Conservation (phyloP, 2,797 vertebrate genomes). For the Typhlichthys eigenmanni region DNA sequence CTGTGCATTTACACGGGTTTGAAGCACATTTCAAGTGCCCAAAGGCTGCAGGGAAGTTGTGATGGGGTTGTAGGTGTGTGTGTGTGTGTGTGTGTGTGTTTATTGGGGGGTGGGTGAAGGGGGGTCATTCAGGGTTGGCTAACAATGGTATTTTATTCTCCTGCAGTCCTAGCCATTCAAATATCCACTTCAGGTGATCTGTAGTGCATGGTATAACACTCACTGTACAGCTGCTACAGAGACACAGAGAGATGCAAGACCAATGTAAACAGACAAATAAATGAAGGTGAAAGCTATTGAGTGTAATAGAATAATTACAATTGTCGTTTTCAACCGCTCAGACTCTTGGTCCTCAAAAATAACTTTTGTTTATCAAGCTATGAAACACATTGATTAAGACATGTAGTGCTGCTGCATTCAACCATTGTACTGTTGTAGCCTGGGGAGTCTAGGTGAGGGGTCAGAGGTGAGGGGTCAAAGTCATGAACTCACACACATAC, state of each 20-base stretch:
- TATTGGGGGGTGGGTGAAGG: neutral
- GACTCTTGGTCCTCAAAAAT: too few relatives aligned
- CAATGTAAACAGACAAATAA: neutral
- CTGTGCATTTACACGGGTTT: too few relatives aligned
- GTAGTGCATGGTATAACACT: constrained; percentile 15
- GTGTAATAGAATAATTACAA: constrained; percentile 14
- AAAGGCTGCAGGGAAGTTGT: too few relatives aligned
- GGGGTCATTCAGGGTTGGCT: constrained; percentile 7
- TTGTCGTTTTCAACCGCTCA: neutral
- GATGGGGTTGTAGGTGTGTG: too few relatives aligned
- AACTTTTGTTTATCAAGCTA: too few relatives aligned
- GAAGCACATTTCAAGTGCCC: too few relatives aligned
- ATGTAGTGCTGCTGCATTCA: constrained; percentile 9
- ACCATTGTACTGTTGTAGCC: constrained; percentile 10
- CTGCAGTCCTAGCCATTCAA: constrained; percentile 14
- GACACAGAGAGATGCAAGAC: constrained; percentile 5
- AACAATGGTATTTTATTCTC: neutral
- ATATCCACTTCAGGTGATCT: constrained; percentile 22
- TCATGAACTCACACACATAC: neutral
- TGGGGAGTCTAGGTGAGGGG: constrained; percentile 11
- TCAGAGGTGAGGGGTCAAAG: constrained; percentile 16
- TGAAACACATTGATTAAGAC: neutral
- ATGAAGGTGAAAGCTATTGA: constrained; percentile 2
- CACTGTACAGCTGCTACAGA: constrained; percentile 13
- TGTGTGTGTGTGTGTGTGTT: too few relatives aligned